Evolutionary conservation across 2,888 invertebrate species (phyloP), one percentile per base, ranked within the genome.

Genomic region (Dryocosmus kuriphilus): DNA sequence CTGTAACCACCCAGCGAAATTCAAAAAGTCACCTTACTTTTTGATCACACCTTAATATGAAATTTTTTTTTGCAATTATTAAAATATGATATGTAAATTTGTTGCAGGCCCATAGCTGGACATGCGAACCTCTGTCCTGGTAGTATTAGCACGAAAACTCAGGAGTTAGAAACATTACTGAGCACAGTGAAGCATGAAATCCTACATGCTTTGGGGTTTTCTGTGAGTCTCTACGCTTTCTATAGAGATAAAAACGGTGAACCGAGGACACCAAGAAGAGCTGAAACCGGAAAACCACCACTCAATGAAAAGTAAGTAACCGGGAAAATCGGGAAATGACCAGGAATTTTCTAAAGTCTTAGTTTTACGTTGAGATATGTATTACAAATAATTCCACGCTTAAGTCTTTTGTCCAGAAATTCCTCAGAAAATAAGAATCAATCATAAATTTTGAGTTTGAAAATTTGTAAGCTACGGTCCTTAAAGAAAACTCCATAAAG

Each of bases 101-200:
- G 84, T 87, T 85, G 62, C 91, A 97, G 99, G 82, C 99, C 99
- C 0, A 98, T 99, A 78, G 99, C 99, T 0, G 99, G 99, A 0
- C 99, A 99, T 92, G 98, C 99, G 0, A 99, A 99, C 93, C 95
- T 99, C 85, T 99, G 99, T 87, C 99, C 99, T 0, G 95, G 96
- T 27, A 97, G 97, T 87, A 96, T 99, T 82, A 98, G 97, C 80
- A 97, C 97, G 24, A 97, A 97, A 88, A 95, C 96, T 67, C 96
- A 98, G 86, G 98, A 99, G 90, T 93, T 98, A 85, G 97, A 97
- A 85, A 98, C 97, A 0, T 93, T 98, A 3, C 93, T 98, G 85
- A 98, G 99, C 1, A 99, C 99, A 0, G 98, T 99, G 19, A 99
- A 99, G 90, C 99, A 99, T 91, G 99, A 99, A 92, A 99, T 99